Evolutionary conservation across 2,888 invertebrate genomes (phyloP).

Genomic region (Thereva nobilitata): DNA sequence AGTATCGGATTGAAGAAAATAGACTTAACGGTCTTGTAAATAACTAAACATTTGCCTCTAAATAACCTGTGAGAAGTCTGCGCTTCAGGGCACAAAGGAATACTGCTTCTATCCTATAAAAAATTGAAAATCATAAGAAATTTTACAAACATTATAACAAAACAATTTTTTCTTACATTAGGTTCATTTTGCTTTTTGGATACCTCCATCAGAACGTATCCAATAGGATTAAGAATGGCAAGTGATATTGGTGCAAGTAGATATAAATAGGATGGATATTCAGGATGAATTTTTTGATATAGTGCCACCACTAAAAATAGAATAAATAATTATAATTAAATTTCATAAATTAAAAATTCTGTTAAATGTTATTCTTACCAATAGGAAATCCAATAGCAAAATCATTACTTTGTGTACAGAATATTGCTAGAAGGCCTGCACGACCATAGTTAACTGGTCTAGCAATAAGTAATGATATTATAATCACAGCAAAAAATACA

Average conservation of each 20-base stretch:
- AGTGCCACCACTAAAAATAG: slow-evolving; percentile 74
- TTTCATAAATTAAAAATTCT: slow-evolving; percentile 57
- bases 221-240: slow-evolving; percentile 88
- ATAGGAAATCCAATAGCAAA: slow-evolving; percentile 96
- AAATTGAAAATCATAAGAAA: slow-evolving; percentile 17
- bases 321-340: not conserved
- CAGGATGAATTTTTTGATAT: slow-evolving; percentile 83
- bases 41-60: slow-evolving; percentile 49
- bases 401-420: slow-evolving; percentile 96
- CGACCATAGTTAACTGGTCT: slow-evolving; percentile 80
- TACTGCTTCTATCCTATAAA: slow-evolving; percentile 24
- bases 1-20: slow-evolving; percentile 87
- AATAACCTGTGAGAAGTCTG: slow-evolving; percentile 50
- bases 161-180: slow-evolving; percentile 45
- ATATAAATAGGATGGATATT: slow-evolving; percentile 88
- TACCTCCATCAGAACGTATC: slow-evolving; percentile 87
- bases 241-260: slow-evolving; percentile 93
- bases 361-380: slow-evolving; percentile 57
- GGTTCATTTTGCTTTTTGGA: slow-evolving; percentile 54
- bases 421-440: slow-evolving; percentile 91
- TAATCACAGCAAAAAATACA: slow-evolving; percentile 79
- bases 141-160: not conserved
- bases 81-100: slow-evolving; percentile 51
- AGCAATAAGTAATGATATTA: slow-evolving; percentile 77
- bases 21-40: slow-evolving; percentile 65